Evolutionary conservation across 2,113 vertebrate genomes (phyloP), one percentile per base, ranked within the genome.

Genomic region (Motacilla tschutschensis): DNA sequence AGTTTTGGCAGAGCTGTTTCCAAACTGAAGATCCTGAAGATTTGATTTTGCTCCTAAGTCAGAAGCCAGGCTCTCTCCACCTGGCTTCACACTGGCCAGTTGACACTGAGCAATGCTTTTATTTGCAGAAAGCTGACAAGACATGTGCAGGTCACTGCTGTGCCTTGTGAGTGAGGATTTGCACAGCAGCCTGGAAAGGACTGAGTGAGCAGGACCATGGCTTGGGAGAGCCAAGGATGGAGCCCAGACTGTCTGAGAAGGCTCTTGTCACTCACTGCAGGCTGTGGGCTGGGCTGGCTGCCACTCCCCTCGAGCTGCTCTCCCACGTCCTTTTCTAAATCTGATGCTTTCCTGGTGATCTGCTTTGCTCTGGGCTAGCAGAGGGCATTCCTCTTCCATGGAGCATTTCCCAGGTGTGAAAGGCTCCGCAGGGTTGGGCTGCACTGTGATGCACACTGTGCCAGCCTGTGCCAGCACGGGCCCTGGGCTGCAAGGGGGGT

Each of bases 381-480:
- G n/a, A 74, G n/a, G 21, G 19, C 31, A 40, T n/a, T 79, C 46
- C 40, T 53, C 51, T 57, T 48, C 51, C 74, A 36, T 0, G 0
- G 35, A 21, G 9, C 1, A 4, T 19, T 44, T 80, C 50, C 75
- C 47, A 54, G 2, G 4, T 12, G 5, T 54, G 47, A 53, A 22
- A 5, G 77, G 36, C 17, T 29, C 29, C 0, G 0, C 2, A 6
- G 63, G 50, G 48, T 38, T 60, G 73, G 64, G 29, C 15, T 2
- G 8, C 17, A 51, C 43, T 1, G 3, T 1, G 18, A 3, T 3
- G 40, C 40, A 29, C 0, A 1, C 0, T 6, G 17, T 20, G 33
- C 41, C 12, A n/a, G 18, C 47, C 63, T 44, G 38, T 13, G 47
- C 33, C 62, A 71, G 63, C 40, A 18, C 11, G 8, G 17, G 72